Base-by-base conservation (phyloP, 2,113 vertebrate genomes). In the Amphiprion ocellaris region DNA sequence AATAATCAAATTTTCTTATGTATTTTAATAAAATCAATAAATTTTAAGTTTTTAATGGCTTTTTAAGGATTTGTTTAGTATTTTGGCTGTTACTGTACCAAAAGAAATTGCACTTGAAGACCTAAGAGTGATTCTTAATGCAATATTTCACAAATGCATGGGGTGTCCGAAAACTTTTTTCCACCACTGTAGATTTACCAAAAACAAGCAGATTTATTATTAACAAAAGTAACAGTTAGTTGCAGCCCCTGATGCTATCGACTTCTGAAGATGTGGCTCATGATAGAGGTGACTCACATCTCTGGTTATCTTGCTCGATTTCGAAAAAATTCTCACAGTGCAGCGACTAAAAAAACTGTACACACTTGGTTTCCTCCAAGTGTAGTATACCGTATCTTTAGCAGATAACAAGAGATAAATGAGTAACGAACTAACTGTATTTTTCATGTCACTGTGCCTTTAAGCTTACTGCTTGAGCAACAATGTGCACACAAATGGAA, bases 401-500 rank as follows among this genome's bases (percentile, higher is more conserved):
- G 9, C 33, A 37, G 33, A 19, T 10, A 52, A n/a, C 15, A 52
- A 17, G 14, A 17, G 5, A 52, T 6, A 52, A n/a, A n/a, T 7
- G 5, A 52, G 16, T 12, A 52, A 2, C 9, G 0, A 5, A 19
- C 17, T 9, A 16, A 17, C 21, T 23, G 21, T 26, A 4, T n/a
- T 55, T 47, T 33, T 23, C n/a, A 47, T 58, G 30, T 62, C 3
- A 30, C 50, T 14, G n/a, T 26, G 47, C 14, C 14, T 67, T 63
- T 49, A 56, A 70, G 49, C 16, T 28, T 44, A 24, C 11, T 39
- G 46, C 46, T 73, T 60, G 46, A 46, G 69, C 33, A 46, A 46
- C 49, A 30, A 10, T 14, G 14, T 47, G 33, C 2, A 44, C 11
- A 63, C 15, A 46, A 14, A 16, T 39, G 58, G 19, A 1, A 16